Conservation (phyloP, 2,113 vertebrate genomes). For the Drymodes brunneopygia region DNA sequence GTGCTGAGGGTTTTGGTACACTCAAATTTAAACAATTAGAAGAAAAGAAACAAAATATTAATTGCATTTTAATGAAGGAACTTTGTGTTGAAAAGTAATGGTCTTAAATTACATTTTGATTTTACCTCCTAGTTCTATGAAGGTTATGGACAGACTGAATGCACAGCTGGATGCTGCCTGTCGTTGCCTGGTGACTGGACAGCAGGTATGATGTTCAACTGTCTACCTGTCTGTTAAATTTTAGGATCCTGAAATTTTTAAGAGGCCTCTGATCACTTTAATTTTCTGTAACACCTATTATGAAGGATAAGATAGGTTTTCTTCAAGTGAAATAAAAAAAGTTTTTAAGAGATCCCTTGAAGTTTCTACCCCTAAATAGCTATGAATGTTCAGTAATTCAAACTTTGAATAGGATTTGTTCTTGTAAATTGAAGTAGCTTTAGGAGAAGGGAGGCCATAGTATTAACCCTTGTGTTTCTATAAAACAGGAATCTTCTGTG, state of each 20-base stretch:
- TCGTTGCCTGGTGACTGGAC: conserved; percentile 92
- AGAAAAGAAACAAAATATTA: background rate
- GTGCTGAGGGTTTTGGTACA: background rate
- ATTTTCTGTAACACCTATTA: background rate
- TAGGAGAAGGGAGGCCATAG: background rate
- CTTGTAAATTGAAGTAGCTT: background rate
- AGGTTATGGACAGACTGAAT: conserved; percentile 98
- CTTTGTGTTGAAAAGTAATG: background rate
- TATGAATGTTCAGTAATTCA: background rate
- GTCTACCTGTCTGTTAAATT: background rate
- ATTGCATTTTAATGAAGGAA: background rate
- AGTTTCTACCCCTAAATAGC: background rate
- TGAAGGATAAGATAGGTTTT: background rate
- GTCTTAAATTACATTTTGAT: background rate
- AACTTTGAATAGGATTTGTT: background rate
- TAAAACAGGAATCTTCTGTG: background rate
- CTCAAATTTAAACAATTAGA: background rate
- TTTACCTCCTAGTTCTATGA: conserved; percentile 88
- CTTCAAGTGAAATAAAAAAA: background rate
- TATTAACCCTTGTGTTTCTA: background rate
- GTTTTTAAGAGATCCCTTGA: background rate
- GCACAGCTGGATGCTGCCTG: conserved; percentile 88
- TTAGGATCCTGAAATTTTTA: background rate
- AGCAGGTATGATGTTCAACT: conserved; percentile 78
- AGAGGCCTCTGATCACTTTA: background rate